These are phyloP conservation scores for Atherinosoma microstoma DNA, from an alignment of 2,797 vertebrate genomes.

Conservation along the genomic window DNA sequence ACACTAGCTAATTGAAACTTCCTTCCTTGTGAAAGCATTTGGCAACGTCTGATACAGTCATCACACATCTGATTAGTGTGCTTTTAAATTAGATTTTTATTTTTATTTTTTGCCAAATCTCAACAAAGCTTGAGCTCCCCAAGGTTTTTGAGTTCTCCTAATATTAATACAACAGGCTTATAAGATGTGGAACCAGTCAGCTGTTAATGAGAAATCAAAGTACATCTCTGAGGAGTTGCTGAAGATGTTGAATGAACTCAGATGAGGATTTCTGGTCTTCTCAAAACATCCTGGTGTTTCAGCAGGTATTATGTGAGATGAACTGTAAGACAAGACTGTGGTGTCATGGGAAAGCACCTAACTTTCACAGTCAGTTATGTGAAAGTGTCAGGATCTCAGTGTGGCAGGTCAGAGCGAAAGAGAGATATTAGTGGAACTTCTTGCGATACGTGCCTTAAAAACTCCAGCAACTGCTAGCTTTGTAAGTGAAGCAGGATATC, in stretches of 20 bases:
- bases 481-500: conserved; percentile 7
- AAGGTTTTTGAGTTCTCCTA: too few relatives aligned
- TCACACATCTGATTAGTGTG: too few relatives aligned
- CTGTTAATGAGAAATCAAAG: not conserved
- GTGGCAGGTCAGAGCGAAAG: conserved; percentile 29
- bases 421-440: conserved; percentile 37
- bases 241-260: not conserved
- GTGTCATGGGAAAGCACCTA: conserved; percentile 21
- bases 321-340: not conserved
- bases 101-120: too few relatives aligned
- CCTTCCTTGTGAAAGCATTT: too few relatives aligned
- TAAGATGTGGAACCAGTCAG: too few relatives aligned
- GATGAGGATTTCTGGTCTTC: conserved; percentile 12
- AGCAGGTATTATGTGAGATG: not conserved
- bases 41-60: too few relatives aligned
- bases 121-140: too few relatives aligned
- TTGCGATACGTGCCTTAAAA: not conserved
- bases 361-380: not conserved
- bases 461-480: conserved; percentile 1
- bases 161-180: too few relatives aligned
- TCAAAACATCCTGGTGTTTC: conserved; percentile 1
- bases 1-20: too few relatives aligned
- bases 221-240: not conserved
- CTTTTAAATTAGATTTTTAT: too few relatives aligned
- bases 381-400: conserved; percentile 41